phyloP scores from a whole-genome alignment of 1,140 invertebrate genomes.

The Diorhabda elongata region DNA sequence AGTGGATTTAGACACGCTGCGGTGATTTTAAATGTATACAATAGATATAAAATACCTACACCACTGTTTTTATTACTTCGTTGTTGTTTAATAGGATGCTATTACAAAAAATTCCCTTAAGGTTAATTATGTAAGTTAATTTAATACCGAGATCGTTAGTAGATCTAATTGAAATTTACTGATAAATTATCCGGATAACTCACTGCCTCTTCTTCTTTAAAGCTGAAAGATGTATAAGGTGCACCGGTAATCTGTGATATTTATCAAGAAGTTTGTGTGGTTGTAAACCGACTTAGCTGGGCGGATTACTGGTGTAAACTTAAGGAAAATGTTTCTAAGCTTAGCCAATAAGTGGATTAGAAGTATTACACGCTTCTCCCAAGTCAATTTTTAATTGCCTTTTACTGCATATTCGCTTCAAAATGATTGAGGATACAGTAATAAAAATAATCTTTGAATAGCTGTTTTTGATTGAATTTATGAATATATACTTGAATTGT shows the following conservation, averaged over 20 bases:
- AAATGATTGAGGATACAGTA: no score
- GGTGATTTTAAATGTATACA: no score
- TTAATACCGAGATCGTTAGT: not conserved
- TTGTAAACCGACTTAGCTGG: conserved; percentile 3
- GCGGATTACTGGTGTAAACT: conserved; percentile 9
- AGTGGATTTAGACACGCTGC: no score
- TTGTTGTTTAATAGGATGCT: no score
- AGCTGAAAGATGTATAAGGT: conserved; percentile 1
- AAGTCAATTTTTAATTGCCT: not conserved
- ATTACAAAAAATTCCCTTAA: not conserved
- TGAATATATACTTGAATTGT: no score
- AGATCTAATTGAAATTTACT: conserved; percentile 1
- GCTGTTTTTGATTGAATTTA: no score
- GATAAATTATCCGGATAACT: conserved; percentile 3
- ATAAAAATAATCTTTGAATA: no score
- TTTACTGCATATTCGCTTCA: no score
- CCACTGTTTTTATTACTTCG: no score
- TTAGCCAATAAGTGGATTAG: not conserved
- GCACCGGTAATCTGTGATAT: conserved; percentile 6
- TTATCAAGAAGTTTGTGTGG: conserved; percentile 11
- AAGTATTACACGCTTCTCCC: not conserved
- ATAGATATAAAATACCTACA: no score
- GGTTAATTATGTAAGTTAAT: not conserved
- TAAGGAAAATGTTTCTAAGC: conserved; percentile 7
- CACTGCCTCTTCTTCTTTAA: not conserved